These are phyloP conservation scores for Plagiodera versicolora DNA, from an alignment of 2,888 invertebrate genomes.

Conservation along the genomic window DNA sequence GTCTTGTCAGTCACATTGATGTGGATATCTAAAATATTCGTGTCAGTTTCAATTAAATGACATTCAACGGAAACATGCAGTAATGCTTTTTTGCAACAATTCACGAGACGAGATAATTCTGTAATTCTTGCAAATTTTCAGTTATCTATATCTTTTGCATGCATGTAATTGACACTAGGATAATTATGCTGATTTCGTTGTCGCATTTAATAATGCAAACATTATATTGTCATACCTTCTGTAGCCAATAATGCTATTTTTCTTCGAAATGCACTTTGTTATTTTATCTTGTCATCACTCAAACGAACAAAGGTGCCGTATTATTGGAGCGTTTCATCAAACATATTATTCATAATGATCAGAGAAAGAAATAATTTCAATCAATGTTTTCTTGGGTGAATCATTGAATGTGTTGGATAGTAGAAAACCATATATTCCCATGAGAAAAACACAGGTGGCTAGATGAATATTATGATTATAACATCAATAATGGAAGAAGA, in stretches of 20 bases:
- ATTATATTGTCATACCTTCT: slow-evolving; percentile 28
- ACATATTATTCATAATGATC: background rate
- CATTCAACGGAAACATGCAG: slow-evolving; percentile 17
- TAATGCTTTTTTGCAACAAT: slow-evolving; percentile 12
- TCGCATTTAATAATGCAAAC: slow-evolving; percentile 30
- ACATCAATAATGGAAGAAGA: too few species aligned
- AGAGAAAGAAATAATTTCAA: too few species aligned
- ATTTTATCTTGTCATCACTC: background rate
- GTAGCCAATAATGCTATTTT: slow-evolving; percentile 21
- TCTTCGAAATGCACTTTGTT: slow-evolving; percentile 30
- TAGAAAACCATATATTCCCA: too few species aligned
- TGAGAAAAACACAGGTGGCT: too few species aligned
- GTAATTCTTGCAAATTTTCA: slow-evolving; percentile 26
- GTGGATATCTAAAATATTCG: slow-evolving; percentile 8
- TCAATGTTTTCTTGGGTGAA: too few species aligned
- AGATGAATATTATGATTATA: too few species aligned
- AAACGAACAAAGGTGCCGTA: background rate
- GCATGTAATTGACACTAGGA: slow-evolving; percentile 27
- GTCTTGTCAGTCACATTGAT: background rate
- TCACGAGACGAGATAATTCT: slow-evolving; percentile 23
- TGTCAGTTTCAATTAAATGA: slow-evolving; percentile 11
- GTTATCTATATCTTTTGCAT: slow-evolving; percentile 32
- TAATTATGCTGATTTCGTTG: slow-evolving; percentile 24
- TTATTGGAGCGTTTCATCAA: background rate
- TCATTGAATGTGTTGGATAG: too few species aligned